Evolutionary conservation across 2,797 vertebrate genomes (phyloP).

Genomic region (Leptoclinus maculatus): DNA sequence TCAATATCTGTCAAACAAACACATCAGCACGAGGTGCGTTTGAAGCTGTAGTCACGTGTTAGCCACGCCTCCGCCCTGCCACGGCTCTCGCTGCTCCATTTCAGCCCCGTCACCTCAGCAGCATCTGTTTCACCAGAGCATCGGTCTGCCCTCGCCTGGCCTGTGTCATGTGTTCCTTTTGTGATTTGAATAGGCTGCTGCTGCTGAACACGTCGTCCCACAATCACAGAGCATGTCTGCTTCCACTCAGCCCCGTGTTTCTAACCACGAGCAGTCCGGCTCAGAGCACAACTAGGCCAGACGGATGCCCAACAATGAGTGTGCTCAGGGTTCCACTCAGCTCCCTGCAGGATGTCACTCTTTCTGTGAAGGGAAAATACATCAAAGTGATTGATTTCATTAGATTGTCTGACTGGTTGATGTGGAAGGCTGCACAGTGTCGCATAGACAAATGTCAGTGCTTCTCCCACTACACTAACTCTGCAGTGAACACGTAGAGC

Average conservation of each 20-base stretch:
- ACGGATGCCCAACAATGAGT: not conserved
- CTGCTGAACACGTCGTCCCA: slow-evolving; percentile 29
- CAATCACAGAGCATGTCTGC: slow-evolving; percentile 69
- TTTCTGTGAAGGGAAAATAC: not conserved
- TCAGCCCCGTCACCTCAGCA: slow-evolving; percentile 43
- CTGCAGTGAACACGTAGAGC: not conserved
- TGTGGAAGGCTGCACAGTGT: slow-evolving; percentile 3
- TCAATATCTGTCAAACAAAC: slow-evolving; percentile 7
- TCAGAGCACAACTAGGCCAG: slow-evolving; percentile 12
- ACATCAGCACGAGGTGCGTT: slow-evolving; percentile 18
- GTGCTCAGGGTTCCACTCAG: slow-evolving; percentile 41
- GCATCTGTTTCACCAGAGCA: slow-evolving; percentile 25
- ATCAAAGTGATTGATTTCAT: not conserved
- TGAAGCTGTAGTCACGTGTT: not conserved
- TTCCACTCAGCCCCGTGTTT: slow-evolving; percentile 45
- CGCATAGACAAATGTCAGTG: slow-evolving; percentile 6
- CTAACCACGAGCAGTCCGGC: slow-evolving; percentile 20
- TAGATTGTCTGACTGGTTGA: not conserved
- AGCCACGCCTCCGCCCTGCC: slow-evolving; percentile 5
- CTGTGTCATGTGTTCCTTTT: slow-evolving; percentile 12
- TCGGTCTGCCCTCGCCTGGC: slow-evolving; percentile 28
- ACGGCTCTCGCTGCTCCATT: slow-evolving; percentile 44
- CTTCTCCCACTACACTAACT: not conserved
- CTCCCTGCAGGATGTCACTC: slow-evolving; percentile 1
- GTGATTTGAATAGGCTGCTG: slow-evolving; percentile 22